Evolutionary conservation across 2,797 vertebrate genomes (phyloP), one percentile per base, ranked within the genome.

Genomic region (Gymnopithys bicolor): DNA sequence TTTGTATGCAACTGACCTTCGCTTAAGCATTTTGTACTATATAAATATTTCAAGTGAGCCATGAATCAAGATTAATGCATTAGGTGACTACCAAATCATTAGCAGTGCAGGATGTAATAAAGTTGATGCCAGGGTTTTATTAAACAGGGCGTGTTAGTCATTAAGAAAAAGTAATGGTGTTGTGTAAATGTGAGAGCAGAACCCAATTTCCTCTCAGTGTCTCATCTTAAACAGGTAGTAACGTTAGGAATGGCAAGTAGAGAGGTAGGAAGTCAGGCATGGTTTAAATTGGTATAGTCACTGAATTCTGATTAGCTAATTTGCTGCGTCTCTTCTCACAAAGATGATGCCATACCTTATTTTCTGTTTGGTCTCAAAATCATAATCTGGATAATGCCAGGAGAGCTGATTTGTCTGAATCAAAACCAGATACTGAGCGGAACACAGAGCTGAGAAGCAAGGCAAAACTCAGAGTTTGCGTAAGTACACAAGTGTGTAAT

Each of bases 101-200:
- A 93, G 80, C 76, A 73, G 63, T 78, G 74, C 84, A 92, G 91
- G 87, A 86, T 93, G 92, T 79, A 91, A 96, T 96, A 59, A 95
- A 93, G 71, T 66, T 81, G 87, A 62, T 93, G 87, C 60, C 5
- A 35, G 85, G 33, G 59, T 64, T 96, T 97, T 89, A 89, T 96
- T 95, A 96, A 94, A 81, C 39, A 84, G 92, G 85, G 79, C 4
- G 10, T 93, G 84, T 81, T 92, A 79, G 73, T 91, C 89, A 70
- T 94, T 95, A 93, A 92, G 75, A 49, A 48, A 82, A 92, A 96
- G 66, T 84, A 52, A 86, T 78, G 79, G 60, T 81, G 66, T 11
- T 90, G 81, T 89, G 71, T 63, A 81, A 88, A 90, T 93, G 92
- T 76, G 87, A 90, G 79, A 89, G 62, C 73, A 86, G 71, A 81